A percentile compares a stretch with the other conserved stretches of the same genome.
Evolutionary conservation across 2,888 invertebrate genomes (phyloP).

Genomic region (Melolontha melolontha): DNA sequence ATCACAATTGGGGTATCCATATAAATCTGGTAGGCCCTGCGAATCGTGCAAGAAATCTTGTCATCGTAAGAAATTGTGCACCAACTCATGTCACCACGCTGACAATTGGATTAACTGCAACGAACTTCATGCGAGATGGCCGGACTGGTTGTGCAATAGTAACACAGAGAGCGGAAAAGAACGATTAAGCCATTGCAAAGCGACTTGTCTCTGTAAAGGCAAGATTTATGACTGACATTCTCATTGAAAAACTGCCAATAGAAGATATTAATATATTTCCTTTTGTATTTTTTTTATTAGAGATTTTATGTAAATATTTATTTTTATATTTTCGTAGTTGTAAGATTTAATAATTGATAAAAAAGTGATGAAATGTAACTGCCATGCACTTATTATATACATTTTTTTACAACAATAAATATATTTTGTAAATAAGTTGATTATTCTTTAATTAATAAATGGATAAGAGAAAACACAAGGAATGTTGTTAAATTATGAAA

Average conservation of each 20-base stretch:
- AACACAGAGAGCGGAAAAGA: constrained; percentile 69
- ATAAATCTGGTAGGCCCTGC: constrained; percentile 76
- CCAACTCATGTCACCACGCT: constrained; percentile 76
- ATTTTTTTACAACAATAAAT: no score
- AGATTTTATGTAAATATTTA: constrained; percentile 14
- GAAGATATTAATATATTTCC: background rate
- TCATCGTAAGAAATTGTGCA: constrained; percentile 75
- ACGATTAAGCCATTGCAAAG: constrained; percentile 72
- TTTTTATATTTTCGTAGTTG: background rate
- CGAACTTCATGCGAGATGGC: constrained; percentile 71
- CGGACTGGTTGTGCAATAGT: constrained; percentile 71
- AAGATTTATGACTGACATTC: constrained; percentile 66
- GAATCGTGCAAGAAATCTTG: constrained; percentile 75
- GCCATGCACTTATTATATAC: no score
- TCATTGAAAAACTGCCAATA: constrained; percentile 2
- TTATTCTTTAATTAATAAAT: no score
- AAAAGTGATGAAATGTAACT: no score
- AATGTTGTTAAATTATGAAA: no score
- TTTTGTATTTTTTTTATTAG: constrained; percentile 1
- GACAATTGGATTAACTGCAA: constrained; percentile 81
- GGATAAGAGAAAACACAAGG: no score
- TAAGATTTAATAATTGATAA: no score
- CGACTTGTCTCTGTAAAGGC: constrained; percentile 78
- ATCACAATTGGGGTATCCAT: constrained; percentile 74
- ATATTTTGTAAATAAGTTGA: no score